Evolutionary conservation across 1,140 invertebrate species (phyloP), one percentile per base, ranked within the genome.

Genomic region (Heliconius nattereri): DNA sequence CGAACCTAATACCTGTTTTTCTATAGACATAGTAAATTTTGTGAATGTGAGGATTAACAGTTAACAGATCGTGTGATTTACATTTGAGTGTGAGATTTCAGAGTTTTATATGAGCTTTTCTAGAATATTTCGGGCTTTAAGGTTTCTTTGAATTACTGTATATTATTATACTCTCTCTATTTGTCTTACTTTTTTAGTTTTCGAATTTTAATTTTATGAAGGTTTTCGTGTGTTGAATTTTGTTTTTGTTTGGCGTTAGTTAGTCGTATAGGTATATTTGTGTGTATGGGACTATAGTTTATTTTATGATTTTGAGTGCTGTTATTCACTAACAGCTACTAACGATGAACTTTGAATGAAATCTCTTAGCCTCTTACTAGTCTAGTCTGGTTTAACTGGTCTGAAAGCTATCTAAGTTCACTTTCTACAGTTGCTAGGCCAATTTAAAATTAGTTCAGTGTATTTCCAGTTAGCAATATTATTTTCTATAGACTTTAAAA

Each of bases 281-380:
- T 76, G 40, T 78, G 60, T 78, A 75, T 82, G 80, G 80, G 83
- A 40, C 77, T 76, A 57, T 57, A 71, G 29, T 72, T 32, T 80
- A 78, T 57, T 80, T 71, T 78, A 57, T 78, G 32, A 78, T 86
- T 87, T 84, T 90, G 91, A 89, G 90, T 94, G 91, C 90, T 94
- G 92, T 93, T 94, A 92, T 88, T 86, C 83, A 93, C 92, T 94
- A 94, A 93, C 91, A 93, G 91, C 91, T 94, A 95, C 94, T 95
- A 95, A 95, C 94, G 77, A 78, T 52, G 57, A 89, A 92, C 90
- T 94, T 93, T 94, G 92, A 93, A 94, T 87, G 92, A 89, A 87
- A 85, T 86, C 84, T 23, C 75, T 73, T 49, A 66, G 60, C n/a
- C 60, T 16, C 11, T 16, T 5, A 66, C 60, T 5, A 66, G 60